A percentile compares a stretch with the other conserved stretches of the same genome.
These are phyloP conservation scores for Polypedilum pembai DNA, from an alignment of 1,140 invertebrate genomes.

Conservation along the genomic window DNA sequence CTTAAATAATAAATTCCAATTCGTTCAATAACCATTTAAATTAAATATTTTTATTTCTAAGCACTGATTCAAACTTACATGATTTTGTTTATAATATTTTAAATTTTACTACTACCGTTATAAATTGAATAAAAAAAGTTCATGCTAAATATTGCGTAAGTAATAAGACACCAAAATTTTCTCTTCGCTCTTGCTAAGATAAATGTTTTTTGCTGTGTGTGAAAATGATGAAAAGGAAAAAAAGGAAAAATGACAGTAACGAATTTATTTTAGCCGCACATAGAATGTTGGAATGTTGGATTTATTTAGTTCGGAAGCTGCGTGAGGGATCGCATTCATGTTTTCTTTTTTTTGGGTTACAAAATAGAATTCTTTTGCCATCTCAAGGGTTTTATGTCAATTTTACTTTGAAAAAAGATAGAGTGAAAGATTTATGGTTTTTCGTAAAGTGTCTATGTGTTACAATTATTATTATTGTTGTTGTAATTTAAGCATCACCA, in stretches of 20 bases:
- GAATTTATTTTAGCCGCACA: not conserved
- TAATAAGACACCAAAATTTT: not conserved
- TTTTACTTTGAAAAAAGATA: not conserved
- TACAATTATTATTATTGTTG: not conserved
- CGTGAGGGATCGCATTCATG: not conserved
- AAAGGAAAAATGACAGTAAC: not conserved
- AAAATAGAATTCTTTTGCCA: not conserved
- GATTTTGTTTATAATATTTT: too few relatives aligned
- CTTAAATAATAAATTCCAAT: too few relatives aligned
- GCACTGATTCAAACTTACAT: too few relatives aligned
- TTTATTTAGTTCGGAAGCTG: slow-evolving; percentile 11
- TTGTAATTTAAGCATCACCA: slow-evolving; percentile 12
- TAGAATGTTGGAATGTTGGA: slow-evolving; percentile 17
- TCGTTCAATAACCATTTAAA: too few relatives aligned
- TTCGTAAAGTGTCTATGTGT: not conserved
- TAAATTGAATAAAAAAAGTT: not conserved
- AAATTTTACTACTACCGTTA: too few relatives aligned
- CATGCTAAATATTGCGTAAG: not conserved
- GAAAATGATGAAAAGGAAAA: not conserved
- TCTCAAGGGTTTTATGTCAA: too few relatives aligned
- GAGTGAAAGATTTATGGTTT: not conserved
- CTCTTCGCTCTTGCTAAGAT: not conserved
- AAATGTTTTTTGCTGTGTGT: not conserved
- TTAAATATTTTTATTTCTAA: too few relatives aligned
- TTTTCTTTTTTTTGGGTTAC: slow-evolving; percentile 10